Base-by-base conservation (phyloP, 2,113 vertebrate species). In the Sphaerodactylus townsendi region DNA sequence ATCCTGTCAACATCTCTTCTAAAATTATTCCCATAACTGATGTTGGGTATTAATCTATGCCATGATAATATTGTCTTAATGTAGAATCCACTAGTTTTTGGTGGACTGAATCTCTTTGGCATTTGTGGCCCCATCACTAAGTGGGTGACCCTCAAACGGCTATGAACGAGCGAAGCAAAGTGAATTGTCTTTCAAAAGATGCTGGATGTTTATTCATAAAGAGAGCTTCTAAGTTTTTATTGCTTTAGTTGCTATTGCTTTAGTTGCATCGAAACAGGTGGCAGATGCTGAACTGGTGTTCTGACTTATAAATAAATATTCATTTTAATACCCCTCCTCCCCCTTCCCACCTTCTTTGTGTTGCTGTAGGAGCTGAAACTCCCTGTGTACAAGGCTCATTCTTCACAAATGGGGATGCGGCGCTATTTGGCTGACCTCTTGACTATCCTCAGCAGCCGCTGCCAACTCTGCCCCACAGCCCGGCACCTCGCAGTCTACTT, bases 401-500 rank as follows among this genome's bases (percentile, higher is more conserved):
- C 98, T 2, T 98, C 98, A 0, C 98, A 98, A 94, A 97, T 98
- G 10, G 97, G 97, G 90, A 97, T 97, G 97, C 96, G 97, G 4
- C 95, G 97, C 37, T 98, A 98, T 95, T 97, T 98, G 77, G 96
- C 97, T 1, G 97, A 98, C 92, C 88, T 97, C 87, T 77, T 99
- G 93, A 96, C 95, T 88, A 93, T 97, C 88, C 94, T 98, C 90
- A 98, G 98, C 91, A 97, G 95, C 88, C 96, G 91, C 48, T 98
- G 96, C 93, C 94, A 96, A 91, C 96, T 98, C 13, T 98, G 97
- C 87, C 97, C 97, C 0, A 95, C 96, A 0, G 96, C 98, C 1
- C 96, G 97, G 37, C 98, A 99, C 90, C 96, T 99, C 30, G 97
- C 97, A 1, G 81, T 98, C 92, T 98, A 98, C 94, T 93, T 99